Percentiles rank a stretch among this genome's conserved stretches.
These are phyloP conservation scores for Oreonectes daqikongensis DNA, from an alignment of 2,797 vertebrate species.

Conservation along the genomic window DNA sequence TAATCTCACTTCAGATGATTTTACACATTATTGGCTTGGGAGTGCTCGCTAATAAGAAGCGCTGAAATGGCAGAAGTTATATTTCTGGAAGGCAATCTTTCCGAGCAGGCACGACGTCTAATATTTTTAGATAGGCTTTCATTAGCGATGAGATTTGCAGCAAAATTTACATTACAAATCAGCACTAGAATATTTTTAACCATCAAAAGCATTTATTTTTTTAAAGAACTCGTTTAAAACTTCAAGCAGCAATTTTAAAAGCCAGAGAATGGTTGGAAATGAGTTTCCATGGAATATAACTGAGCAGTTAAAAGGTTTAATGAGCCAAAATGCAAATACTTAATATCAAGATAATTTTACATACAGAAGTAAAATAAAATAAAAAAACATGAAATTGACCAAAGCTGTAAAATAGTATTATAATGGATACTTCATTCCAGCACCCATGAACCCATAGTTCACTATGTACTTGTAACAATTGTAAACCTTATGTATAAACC, in stretches of 20 bases:
- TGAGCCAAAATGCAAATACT: background rate
- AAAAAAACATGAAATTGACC: too few relatives aligned
- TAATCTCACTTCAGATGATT: conserved; percentile 23
- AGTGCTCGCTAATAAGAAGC: conserved; percentile 16
- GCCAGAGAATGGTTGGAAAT: background rate
- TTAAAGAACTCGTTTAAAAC: background rate
- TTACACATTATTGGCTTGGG: conserved; percentile 25
- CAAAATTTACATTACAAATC: conserved; percentile 24
- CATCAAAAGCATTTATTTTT: conserved; percentile 25
- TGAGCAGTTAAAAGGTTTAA: background rate
- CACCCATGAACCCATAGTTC: background rate
- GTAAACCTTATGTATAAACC: too few relatives aligned
- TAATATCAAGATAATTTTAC: background rate
- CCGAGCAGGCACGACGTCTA: background rate
- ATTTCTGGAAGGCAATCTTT: conserved; percentile 18
- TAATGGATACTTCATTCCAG: too few relatives aligned
- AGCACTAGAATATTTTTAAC: conserved; percentile 15
- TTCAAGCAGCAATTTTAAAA: background rate
- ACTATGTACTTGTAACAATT: too few relatives aligned
- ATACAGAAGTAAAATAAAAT: too few relatives aligned
- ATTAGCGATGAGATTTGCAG: conserved; percentile 11
- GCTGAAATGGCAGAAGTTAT: conserved; percentile 30
- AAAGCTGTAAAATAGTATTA: too few relatives aligned
- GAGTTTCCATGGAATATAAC: background rate
- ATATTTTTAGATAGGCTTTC: conserved; percentile 33